Conservation (phyloP, 2,888 invertebrate species). For the Diabrotica balteata region DNA sequence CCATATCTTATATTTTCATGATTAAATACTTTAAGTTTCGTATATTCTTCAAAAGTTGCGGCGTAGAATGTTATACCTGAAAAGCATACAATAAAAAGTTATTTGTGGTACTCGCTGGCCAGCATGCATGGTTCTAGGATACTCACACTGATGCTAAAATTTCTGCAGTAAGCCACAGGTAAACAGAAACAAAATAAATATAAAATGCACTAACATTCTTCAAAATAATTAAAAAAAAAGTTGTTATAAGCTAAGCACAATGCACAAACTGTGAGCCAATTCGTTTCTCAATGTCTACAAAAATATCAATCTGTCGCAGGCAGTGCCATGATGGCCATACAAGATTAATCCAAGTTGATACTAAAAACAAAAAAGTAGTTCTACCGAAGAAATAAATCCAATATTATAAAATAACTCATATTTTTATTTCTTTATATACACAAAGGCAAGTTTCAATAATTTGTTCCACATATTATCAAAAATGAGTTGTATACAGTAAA, state of each 20-base stretch:
- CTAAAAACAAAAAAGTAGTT: no score
- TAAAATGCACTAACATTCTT: conserved; percentile 18
- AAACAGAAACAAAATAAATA: conserved; percentile 22
- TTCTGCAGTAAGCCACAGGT: conserved; percentile 25
- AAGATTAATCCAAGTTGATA: no score
- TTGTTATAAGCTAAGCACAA: conserved; percentile 13
- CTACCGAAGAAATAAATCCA: no score
- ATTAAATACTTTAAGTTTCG: conserved; percentile 52
- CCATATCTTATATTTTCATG: conserved; percentile 53
- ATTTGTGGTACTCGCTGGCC: not conserved
- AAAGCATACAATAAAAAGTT: conserved; percentile 25
- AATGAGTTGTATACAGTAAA: no score
- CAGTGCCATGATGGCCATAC: no score
- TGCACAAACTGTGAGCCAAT: conserved; percentile 6
- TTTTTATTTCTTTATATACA: no score
- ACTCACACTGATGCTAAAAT: conserved; percentile 41
- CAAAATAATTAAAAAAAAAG: conserved; percentile 2
- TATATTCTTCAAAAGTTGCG: conserved; percentile 55
- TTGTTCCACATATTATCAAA: no score
- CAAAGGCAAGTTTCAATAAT: no score
- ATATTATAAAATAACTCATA: no score
- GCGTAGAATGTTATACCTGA: conserved; percentile 52
- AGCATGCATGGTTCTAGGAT: conserved; percentile 28
- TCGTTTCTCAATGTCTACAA: not conserved
- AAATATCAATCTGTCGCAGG: no score